Evolutionary conservation across 2,113 vertebrate genomes (phyloP), one percentile per base, ranked within the genome.

Genomic region (Nothoprocta perdicaria): DNA sequence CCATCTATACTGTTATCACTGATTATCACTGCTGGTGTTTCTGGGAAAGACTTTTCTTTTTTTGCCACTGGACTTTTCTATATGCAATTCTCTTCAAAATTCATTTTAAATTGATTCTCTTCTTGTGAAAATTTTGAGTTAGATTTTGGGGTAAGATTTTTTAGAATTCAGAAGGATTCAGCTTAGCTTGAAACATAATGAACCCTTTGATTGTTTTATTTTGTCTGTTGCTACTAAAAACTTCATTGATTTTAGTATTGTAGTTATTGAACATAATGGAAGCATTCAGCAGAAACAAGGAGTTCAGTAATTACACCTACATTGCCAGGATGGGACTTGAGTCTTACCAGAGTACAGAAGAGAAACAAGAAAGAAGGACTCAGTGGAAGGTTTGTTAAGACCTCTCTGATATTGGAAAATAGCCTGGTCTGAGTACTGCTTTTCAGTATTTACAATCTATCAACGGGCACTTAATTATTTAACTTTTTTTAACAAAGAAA

Each of bases 401-500:
- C 73, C 55, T 63, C 27, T 65, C 40, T 74, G 65, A 73, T 79
- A 95, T 82, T 46, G 78, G 63, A 92, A 73, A 57, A 78, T 57
- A 80, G 19, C 1, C 6, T 86, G 62, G 80, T 48, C 94, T 15
- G 45, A 74, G 53, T 76, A 91, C 86, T 40, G 10, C 63, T 94
- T 93, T 93, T 86, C 31, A 41, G 65, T 80, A 95, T 93, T 97
- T 93, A 91, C 41, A 87, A 74, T 63, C 61, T 81, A 72, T 92
- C n/a, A 92, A 57, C 27, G 69, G 73, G 40, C 58, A 88, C 14
- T 22, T 26, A 84, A 93, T 95, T 84, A 82, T 50, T 74, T 45
- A 78, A 26, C 46, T 80, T 78, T 40, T 62, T 24, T 43, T 88
- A 93, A 86, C 15, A 6, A 95, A 89, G 94, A 45, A 40, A 69